Conservation (phyloP, 2,888 invertebrate species). For the Rhaphigaster nebulosa region DNA sequence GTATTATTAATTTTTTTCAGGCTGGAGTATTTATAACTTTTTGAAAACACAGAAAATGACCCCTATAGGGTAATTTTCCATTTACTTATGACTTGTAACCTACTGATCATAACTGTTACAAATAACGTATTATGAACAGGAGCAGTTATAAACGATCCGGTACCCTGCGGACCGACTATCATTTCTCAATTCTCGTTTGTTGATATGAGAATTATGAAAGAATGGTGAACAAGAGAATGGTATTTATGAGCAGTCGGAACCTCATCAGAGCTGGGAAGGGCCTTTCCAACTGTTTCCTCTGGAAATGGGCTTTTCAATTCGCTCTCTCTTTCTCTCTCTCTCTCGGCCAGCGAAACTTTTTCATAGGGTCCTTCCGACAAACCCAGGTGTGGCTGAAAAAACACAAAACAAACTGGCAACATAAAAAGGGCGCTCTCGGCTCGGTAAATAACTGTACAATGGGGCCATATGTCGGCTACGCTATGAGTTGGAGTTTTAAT, state of each 20-base stretch:
- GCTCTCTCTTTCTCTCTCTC: background rate
- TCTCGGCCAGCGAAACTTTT: background rate
- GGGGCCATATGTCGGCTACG: background rate
- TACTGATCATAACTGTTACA: background rate
- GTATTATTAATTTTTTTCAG: too few species aligned
- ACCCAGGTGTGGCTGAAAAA: conserved; percentile 35
- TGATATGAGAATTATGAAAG: background rate
- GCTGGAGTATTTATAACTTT: too few species aligned
- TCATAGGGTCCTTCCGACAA: conserved; percentile 46
- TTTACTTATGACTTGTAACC: too few species aligned
- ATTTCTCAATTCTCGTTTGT: background rate
- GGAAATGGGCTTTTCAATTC: conserved; percentile 12
- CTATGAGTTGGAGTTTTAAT: background rate
- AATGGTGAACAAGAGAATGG: background rate
- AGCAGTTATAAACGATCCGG: background rate
- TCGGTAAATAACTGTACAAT: background rate
- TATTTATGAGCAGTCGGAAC: background rate
- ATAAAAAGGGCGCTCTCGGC: background rate
- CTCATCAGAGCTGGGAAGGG: background rate
- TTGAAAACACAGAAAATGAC: too few species aligned
- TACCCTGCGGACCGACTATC: background rate
- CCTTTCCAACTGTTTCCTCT: conserved; percentile 6
- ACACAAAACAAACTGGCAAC: conserved; percentile 35
- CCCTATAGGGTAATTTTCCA: too few species aligned
- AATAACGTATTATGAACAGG: background rate